These are phyloP conservation scores for Crypturellus undulatus DNA, from an alignment of 2,113 vertebrate species.

Conservation along the genomic window DNA sequence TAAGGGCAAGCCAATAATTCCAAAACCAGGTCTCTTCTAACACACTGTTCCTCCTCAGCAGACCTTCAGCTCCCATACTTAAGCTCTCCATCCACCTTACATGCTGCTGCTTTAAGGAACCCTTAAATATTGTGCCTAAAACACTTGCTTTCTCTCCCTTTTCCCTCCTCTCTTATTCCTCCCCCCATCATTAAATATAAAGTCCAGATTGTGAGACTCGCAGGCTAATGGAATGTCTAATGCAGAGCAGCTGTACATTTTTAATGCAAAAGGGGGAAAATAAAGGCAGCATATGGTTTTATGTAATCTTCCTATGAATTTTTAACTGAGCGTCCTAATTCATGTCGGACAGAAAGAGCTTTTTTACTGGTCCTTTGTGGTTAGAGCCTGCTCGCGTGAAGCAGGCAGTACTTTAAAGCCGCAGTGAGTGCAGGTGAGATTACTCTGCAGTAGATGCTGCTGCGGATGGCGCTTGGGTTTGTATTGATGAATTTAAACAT, in stretches of 20 bases:
- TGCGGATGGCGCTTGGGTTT: not conserved
- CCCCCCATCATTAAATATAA: not conserved
- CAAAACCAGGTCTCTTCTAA: not conserved
- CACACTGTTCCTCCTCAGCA: not conserved
- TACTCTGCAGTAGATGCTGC: not conserved
- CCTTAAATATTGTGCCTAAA: not conserved
- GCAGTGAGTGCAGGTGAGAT: not conserved
- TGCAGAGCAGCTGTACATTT: slow-evolving; percentile 72
- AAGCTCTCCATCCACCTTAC: not conserved
- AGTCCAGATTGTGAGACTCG: slow-evolving; percentile 32
- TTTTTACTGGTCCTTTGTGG: slow-evolving; percentile 60
- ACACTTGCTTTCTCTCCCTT: not conserved
- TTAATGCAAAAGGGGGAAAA: slow-evolving; percentile 71
- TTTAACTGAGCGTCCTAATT: slow-evolving; percentile 76
- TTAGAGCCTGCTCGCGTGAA: slow-evolving; percentile 8
- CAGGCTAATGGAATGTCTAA: slow-evolving; percentile 58
- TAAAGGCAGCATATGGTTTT: slow-evolving; percentile 78
- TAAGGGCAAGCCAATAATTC: slow-evolving; percentile 59
- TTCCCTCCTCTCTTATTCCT: not conserved
- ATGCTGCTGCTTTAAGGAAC: not conserved
- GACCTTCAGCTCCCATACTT: not conserved
- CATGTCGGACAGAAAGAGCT: slow-evolving; percentile 55
- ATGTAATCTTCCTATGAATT: slow-evolving; percentile 75
- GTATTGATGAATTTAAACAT: not conserved
- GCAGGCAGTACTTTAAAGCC: slow-evolving; percentile 14